Evolutionary conservation across 2,113 vertebrate genomes (phyloP), one percentile per base, ranked within the genome.

Genomic region (Rhynchomys soricoides): DNA sequence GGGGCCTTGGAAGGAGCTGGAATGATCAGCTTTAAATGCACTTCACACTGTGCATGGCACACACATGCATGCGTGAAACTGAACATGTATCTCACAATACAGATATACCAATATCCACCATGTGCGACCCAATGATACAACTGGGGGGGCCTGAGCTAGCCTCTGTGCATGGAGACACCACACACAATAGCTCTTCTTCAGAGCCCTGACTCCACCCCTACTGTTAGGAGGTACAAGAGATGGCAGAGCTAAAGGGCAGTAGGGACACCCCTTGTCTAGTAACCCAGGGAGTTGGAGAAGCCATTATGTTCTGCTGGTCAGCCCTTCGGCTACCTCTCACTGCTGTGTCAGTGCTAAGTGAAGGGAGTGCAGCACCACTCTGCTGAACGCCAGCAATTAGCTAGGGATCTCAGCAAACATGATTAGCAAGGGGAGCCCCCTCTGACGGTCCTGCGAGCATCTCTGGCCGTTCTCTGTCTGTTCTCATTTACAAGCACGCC

Each of bases 381-480:
- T 82, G 88, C 81, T 3, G 16, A 94, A 89, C 86, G 91, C 7
- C 10, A 57, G 83, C 90, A 64, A 93, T 96, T 92, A 96, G 77
- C 90, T 9, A 52, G 88, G 93, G 50, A 92, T 68, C 89, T 68
- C 89, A 88, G 95, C 74, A 59, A 68, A 90, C 59, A 10, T 55
- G 34, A 85, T 85, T 86, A 91, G 77, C 21, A 31, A 45, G 74
- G 93, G 57, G 57, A 64, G 17, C 64, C 71, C 74, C 48, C 83
- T 87, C 87, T 3, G 37, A 19, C 1, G 37, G 66, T 31, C 48
- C 52, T 1, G 26, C 15, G n/a, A n/a, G 12, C 5, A 4, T 15
- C 9, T 7, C 57, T 0, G 1, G 1, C 3, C 74, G 5, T 74
- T 77, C 24, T 73, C 26, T 7, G 26, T 71, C 29, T 1, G 45